Evolutionary conservation across 2,797 vertebrate species (phyloP).

Genomic region (Tokudaia tokunoshimensis): DNA sequence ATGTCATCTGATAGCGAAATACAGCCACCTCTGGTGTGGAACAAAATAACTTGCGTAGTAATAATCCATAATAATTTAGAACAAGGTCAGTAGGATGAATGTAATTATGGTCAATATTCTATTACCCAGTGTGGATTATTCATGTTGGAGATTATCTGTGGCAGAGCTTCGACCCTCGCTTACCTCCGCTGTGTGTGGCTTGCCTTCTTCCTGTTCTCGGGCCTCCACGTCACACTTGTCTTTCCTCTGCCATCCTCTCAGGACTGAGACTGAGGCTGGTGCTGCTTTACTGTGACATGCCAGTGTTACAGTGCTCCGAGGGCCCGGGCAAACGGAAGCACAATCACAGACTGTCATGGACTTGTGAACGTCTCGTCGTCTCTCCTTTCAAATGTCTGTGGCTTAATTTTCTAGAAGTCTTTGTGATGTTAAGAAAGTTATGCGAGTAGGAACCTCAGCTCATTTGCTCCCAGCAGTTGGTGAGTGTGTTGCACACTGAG

Average conservation of each 20-base stretch:
- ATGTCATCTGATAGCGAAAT: slow-evolving; percentile 84
- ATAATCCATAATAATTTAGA: slow-evolving; percentile 86
- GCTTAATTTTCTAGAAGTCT: slow-evolving; percentile 53
- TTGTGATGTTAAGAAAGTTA: slow-evolving; percentile 35
- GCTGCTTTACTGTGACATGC: neutral
- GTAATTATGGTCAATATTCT: slow-evolving; percentile 83
- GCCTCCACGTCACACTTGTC: neutral
- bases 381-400: slow-evolving; percentile 4
- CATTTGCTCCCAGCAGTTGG: neutral
- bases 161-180: slow-evolving; percentile 43
- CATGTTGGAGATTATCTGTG: slow-evolving; percentile 73
- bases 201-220: slow-evolving; percentile 11
- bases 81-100: slow-evolving; percentile 85
- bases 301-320: neutral
- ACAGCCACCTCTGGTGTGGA: slow-evolving; percentile 85
- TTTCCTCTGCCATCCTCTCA: neutral
- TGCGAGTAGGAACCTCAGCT: neutral
- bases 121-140: slow-evolving; percentile 80
- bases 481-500: neutral
- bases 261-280: neutral
- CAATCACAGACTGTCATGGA: neutral
- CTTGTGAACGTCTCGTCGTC: neutral
- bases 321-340: neutral
- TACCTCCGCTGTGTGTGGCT: neutral
- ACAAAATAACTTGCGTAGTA: slow-evolving; percentile 84